Evolutionary conservation across 2,797 vertebrate genomes (phyloP), one percentile per base, ranked within the genome.

Genomic region (Orientallactaga sibirica): DNA sequence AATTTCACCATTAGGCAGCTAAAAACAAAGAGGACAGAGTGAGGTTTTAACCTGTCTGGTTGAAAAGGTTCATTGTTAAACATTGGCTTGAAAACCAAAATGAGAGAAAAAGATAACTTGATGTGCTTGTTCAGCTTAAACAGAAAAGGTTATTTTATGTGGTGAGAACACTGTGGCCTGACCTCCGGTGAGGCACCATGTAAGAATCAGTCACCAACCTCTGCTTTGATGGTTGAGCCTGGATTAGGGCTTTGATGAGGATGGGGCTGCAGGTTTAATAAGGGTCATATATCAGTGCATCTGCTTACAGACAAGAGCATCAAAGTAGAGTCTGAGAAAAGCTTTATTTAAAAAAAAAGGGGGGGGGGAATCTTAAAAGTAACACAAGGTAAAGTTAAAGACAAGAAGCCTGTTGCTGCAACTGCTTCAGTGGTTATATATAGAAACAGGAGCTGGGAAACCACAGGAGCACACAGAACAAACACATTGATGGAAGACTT

Each of bases 301-400:
- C 81, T 86, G 25, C 86, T 93, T 92, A 27, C 9, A 70, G 33
- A 15, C 87, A 91, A 55, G 19, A 81, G 37, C 19, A 68, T 83
- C 67, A 64, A 62, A 74, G 58, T 0, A 1, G 27, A 43, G 19
- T 55, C 27, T 75, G n/a, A n/a, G 64, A 94, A 89, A 90, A 93
- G 67, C 4, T 84, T 10, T 55, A 68, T 77, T 58, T 12, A 58
- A 58, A 58, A 58, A 58, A 58, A 58, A 55, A 55, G 5, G 5
- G 43, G 43, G 43, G 43, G 8, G 48, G 43, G 90, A 94, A 91
- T 74, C 87, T 86, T 71, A 58, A 80, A 74, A 92, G 89, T 76
- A 88, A 84, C 70, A 77, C 7, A 48, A 94, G 62, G 16, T 74
- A 84, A 94, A 61, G 52, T 94, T 95, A 93, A 97, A 97, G 95